phyloP scores from a whole-genome alignment of 2,888 invertebrate genomes.

The Atethmia centrago region DNA sequence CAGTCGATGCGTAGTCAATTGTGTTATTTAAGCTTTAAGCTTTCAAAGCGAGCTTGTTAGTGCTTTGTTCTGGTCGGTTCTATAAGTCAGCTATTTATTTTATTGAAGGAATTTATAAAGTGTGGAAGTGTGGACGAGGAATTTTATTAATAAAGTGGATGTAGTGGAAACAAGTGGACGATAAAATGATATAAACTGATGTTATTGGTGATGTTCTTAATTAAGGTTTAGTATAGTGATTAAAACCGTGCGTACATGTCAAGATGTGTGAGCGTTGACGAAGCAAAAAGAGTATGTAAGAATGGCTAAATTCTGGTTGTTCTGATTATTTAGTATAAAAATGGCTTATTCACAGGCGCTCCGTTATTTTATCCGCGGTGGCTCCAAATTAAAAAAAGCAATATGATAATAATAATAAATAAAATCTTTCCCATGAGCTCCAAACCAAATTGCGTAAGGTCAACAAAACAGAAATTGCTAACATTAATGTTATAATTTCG shows the following conservation, averaged over 20 bases:
- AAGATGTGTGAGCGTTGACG: neutral
- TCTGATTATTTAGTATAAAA: neutral
- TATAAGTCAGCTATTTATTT: conserved; percentile 27
- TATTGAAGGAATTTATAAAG: conserved; percentile 21
- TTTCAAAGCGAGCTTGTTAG: conserved; percentile 21
- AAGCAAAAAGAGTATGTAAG: neutral
- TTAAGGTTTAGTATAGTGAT: conserved; percentile 36
- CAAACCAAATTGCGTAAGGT: too few relatives aligned
- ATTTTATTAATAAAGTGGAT: conserved; percentile 16
- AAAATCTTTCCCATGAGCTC: too few relatives aligned
- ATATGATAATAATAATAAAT: too few relatives aligned
- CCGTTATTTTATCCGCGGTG: too few relatives aligned
- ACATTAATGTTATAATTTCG: too few relatives aligned
- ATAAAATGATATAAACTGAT: conserved; percentile 24
- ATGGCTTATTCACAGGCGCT: too few relatives aligned
- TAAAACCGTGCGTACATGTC: neutral
- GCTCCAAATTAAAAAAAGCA: too few relatives aligned
- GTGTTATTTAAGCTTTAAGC: conserved; percentile 45
- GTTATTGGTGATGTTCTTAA: conserved; percentile 48
- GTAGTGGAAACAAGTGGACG: neutral
- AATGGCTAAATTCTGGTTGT: neutral
- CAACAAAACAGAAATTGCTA: too few relatives aligned
- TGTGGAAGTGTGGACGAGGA: conserved; percentile 21
- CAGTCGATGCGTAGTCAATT: conserved; percentile 54
- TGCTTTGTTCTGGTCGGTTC: conserved; percentile 13